phyloP scores from a whole-genome alignment of 1,140 invertebrate genomes.

The Aphelenchoides fujianensis region DNA sequence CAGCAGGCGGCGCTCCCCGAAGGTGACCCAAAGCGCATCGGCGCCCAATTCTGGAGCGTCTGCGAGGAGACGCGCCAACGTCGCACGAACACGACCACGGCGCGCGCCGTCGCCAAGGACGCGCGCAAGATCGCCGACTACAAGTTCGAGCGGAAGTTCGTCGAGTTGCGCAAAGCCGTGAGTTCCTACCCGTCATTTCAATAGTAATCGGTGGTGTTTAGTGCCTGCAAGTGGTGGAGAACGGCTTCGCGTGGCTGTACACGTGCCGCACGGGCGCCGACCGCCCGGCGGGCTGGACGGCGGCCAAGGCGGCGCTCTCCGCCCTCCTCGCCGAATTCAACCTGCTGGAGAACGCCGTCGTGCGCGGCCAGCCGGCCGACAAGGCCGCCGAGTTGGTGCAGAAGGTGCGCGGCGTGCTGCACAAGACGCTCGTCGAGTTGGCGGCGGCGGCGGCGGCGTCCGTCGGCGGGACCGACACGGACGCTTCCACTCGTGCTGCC shows the following conservation, averaged over 20 bases:
- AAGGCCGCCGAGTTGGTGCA: neutral
- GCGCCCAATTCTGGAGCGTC: constrained; percentile 18
- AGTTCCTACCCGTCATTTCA: neutral
- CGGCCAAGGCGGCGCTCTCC: neutral
- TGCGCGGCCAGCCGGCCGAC: neutral
- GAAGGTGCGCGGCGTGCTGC: neutral
- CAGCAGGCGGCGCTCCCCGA: no score
- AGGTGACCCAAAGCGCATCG: constrained; percentile 1
- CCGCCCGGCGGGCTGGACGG: constrained; percentile 11
- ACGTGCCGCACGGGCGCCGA: neutral
- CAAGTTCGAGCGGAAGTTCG: constrained; percentile 27
- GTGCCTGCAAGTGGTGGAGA: constrained; percentile 23
- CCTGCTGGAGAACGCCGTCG: constrained; percentile 13
- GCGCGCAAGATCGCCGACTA: constrained; percentile 20
- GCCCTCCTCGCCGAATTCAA: constrained; percentile 8
- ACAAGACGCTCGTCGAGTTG: constrained; percentile 4
- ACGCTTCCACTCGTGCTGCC: no score
- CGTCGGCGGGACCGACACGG: no score
- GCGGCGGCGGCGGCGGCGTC: neutral
- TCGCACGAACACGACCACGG: constrained; percentile 5
- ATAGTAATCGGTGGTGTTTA: no score
- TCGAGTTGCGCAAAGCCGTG: constrained; percentile 24
- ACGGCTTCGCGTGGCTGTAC: constrained; percentile 28
- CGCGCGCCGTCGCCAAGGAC: constrained; percentile 17
- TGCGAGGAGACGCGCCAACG: constrained; percentile 9